These are phyloP conservation scores for Clytia hemisphaerica DNA, from an alignment of 30 jellyfish, hydroid and myxozoan genomes.

Conservation along the genomic window DNA sequence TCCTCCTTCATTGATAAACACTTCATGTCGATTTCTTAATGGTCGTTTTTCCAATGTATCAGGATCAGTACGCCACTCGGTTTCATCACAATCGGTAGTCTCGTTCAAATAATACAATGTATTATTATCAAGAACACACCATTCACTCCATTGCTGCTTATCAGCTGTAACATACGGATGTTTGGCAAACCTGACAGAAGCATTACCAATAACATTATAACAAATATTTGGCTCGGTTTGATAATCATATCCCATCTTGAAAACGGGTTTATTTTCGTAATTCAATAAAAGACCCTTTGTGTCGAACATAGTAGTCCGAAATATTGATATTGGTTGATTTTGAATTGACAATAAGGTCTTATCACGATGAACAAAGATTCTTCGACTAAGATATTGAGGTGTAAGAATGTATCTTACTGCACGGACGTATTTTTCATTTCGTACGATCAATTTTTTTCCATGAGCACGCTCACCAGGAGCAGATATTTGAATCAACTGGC, in stretches of 20 bases:
- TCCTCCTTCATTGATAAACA: not conserved
- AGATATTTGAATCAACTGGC: not conserved
- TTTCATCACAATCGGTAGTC: not conserved
- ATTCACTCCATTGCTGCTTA: not conserved
- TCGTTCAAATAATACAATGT: not conserved
- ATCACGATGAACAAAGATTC: not conserved
- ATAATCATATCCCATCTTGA: conserved; percentile 6
- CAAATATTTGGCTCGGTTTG: not conserved
- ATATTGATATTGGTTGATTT: not conserved
- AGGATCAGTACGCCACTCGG: not conserved
- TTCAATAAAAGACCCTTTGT: not conserved
- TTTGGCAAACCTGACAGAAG: not conserved
- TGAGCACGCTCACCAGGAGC: not conserved
- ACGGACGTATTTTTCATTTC: not conserved
- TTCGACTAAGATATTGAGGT: not conserved
- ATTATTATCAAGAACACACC: not conserved
- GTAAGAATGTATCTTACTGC: not conserved
- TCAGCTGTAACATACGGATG: not conserved
- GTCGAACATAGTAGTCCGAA: not conserved
- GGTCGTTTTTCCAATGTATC: not conserved
- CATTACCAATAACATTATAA: not conserved
- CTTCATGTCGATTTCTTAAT: conserved; percentile 2
- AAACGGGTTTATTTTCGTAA: not conserved
- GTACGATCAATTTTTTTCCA: not conserved
- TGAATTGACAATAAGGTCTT: not conserved